These are phyloP conservation scores for Caenorhabditis remanei DNA, from an alignment of 1,140 invertebrate species.

Conservation along the genomic window DNA sequence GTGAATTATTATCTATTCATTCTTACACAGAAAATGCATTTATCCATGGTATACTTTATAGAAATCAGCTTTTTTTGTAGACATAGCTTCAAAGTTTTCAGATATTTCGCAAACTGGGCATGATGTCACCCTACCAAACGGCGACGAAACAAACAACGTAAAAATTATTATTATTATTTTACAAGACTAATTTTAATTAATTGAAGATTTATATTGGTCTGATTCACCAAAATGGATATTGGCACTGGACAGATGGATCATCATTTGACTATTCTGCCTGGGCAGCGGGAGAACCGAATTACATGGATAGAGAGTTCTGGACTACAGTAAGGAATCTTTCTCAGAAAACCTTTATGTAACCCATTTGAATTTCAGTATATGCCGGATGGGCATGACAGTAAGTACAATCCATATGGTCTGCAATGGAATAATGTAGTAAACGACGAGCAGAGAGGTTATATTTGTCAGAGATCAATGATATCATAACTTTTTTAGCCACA, in stretches of 20 bases:
- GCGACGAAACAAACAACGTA: too few species aligned
- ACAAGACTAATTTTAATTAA: neutral
- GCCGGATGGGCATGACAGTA: neutral
- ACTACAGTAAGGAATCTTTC: neutral
- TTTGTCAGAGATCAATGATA: neutral
- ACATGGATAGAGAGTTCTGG: neutral
- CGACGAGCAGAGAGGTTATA: neutral
- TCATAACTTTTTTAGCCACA: too few species aligned
- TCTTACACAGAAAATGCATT: neutral
- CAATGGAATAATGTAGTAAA: constrained; percentile 4
- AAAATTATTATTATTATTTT: too few species aligned
- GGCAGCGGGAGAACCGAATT: neutral
- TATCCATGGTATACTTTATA: neutral
- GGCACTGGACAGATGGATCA: neutral
- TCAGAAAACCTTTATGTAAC: neutral
- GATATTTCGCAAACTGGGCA: neutral
- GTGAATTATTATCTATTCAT: neutral
- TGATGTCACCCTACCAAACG: too few species aligned
- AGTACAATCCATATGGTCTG: neutral
- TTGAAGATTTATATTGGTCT: neutral
- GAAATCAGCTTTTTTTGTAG: too few species aligned
- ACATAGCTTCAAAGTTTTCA: neutral
- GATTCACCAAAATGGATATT: neutral
- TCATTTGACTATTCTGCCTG: neutral
- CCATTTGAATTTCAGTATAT: neutral